Evolutionary conservation across 2,113 vertebrate genomes (phyloP).

Genomic region (Amblyornis subalaris): DNA sequence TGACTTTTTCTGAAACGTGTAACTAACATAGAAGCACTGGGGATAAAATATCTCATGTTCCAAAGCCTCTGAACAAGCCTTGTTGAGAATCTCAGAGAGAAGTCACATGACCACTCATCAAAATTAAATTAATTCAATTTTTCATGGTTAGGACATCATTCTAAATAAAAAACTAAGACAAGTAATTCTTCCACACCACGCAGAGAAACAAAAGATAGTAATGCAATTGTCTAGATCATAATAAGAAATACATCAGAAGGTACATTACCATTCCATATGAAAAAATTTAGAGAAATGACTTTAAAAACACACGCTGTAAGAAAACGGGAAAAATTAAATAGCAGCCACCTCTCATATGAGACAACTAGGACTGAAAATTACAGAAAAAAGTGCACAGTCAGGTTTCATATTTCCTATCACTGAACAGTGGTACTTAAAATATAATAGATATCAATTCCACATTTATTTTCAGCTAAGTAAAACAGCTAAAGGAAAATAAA

Average conservation of each 20-base stretch:
- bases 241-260: neutral
- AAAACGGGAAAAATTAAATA: neutral
- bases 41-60: neutral
- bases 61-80: neutral
- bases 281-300: neutral
- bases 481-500: neutral
- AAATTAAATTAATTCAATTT: neutral
- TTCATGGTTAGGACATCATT: neutral
- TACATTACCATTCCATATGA: neutral
- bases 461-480: neutral
- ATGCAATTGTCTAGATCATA: neutral
- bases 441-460: neutral
- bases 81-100: neutral
- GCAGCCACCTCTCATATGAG: neutral
- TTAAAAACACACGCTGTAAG: neutral
- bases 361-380: neutral
- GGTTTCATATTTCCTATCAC: neutral
- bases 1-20: neutral
- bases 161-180: neutral
- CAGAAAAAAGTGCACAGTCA: neutral
- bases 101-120: accelerated
- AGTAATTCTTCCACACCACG: neutral
- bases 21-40: neutral
- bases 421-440: neutral
- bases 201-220: neutral